Evolutionary conservation across 2,888 invertebrate genomes (phyloP).

Genomic region (Phyto melanocephala): DNA sequence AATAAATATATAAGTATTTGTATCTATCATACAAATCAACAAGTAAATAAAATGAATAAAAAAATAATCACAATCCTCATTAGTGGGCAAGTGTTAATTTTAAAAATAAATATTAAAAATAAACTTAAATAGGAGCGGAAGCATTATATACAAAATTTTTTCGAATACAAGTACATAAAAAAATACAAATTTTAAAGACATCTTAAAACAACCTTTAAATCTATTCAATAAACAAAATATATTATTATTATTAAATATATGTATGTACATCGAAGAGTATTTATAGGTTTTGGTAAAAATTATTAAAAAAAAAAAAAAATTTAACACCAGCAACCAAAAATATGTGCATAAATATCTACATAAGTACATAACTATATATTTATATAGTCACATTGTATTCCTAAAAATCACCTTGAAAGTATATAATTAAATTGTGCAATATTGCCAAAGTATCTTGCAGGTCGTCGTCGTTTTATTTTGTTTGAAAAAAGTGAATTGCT

Average conservation of each 20-base stretch:
- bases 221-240: neutral
- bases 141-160: neutral
- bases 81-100: constrained; percentile 54
- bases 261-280: neutral
- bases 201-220: neutral
- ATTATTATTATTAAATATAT: neutral
- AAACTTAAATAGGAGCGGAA: constrained; percentile 46
- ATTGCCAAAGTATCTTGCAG: constrained; percentile 33
- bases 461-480: constrained; percentile 15
- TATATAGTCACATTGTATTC: constrained; percentile 1
- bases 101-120: constrained; percentile 39
- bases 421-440: constrained; percentile 35
- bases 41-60: neutral
- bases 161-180: too few species aligned
- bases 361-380: neutral
- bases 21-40: neutral
- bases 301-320: neutral
- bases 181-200: constrained; percentile 1
- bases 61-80: constrained; percentile 17
- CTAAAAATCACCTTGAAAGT: constrained; percentile 51
- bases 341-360: neutral
- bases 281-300: neutral
- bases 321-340: neutral
- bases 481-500: neutral
- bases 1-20: neutral